phyloP scores from a whole-genome alignment of 2,113 vertebrate species.

The Phylloscopus trochilus region DNA sequence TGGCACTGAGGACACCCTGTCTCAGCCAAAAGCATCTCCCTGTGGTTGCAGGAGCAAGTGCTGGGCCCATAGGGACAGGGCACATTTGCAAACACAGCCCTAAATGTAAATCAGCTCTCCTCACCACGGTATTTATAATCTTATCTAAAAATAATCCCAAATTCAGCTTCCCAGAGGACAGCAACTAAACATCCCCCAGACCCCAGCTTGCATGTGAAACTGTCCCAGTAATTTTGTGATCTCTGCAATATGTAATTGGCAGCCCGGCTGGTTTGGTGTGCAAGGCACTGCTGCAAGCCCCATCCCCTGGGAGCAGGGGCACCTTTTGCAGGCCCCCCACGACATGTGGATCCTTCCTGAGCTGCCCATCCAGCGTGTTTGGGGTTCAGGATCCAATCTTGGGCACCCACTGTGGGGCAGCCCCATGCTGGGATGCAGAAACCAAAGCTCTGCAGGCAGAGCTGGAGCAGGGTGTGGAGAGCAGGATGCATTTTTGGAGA shows the following conservation, averaged over 20 bases:
- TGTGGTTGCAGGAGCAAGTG: not conserved
- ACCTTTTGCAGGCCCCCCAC: not conserved
- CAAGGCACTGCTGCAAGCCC: not conserved
- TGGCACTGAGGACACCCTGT: not conserved
- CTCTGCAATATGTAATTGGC: not conserved
- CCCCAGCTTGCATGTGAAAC: conserved; percentile 14
- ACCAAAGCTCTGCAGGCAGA: not conserved
- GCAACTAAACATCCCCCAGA: conserved; percentile 40
- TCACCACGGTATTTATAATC: conserved; percentile 19
- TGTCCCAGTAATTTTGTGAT: conserved; percentile 44
- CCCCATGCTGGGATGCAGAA: not conserved
- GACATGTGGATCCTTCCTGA: not conserved
- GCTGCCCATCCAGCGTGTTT: not conserved
- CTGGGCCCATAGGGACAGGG: not conserved
- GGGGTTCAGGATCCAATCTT: not conserved
- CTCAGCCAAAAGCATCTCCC: not conserved
- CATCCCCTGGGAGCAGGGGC: not conserved
- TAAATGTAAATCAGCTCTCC: conserved; percentile 23
- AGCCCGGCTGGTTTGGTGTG: not conserved
- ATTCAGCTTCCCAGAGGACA: conserved; percentile 29
- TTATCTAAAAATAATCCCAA: conserved; percentile 26
- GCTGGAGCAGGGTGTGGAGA: not conserved
- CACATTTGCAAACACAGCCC: not conserved
- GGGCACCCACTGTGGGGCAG: not conserved
- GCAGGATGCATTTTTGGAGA: not conserved